Percentiles rank a stretch among this genome's conserved stretches.
Conservation (phyloP, 1,140 invertebrate genomes). For the Sipha flava region DNA sequence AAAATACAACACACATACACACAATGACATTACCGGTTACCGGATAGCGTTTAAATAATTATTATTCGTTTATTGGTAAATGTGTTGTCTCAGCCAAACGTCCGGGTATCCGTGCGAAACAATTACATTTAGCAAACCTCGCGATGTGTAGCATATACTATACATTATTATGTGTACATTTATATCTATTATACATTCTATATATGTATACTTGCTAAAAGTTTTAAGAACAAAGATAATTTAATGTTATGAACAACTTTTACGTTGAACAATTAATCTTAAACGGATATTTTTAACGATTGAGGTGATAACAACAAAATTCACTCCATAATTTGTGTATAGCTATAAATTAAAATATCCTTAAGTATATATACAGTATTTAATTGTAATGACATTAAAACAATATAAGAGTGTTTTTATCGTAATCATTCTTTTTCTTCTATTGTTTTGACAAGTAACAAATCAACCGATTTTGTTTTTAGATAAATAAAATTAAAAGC, state of each 20-base stretch:
- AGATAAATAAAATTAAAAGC: too few species aligned
- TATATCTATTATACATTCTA: background rate
- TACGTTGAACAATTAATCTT: background rate
- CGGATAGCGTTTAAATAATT: constrained; percentile 4
- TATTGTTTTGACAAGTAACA: too few species aligned
- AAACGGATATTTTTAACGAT: background rate
- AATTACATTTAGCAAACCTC: background rate
- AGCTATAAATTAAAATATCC: background rate
- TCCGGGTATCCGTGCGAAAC: background rate
- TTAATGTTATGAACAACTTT: background rate
- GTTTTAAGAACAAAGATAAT: background rate
- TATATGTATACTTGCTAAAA: background rate
- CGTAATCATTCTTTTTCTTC: too few species aligned
- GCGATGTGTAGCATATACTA: background rate
- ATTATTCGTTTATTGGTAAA: constrained; percentile 17
- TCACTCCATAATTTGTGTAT: background rate
- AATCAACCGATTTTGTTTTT: too few species aligned
- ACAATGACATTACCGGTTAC: constrained; percentile 10
- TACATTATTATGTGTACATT: background rate
- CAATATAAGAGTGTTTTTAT: too few species aligned
- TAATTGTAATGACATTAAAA: too few species aligned
- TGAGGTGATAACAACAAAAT: background rate
- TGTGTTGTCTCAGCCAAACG: background rate
- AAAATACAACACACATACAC: background rate
- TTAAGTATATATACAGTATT: background rate